These are phyloP conservation scores for Operophtera brumata DNA, from an alignment of 2,888 invertebrate genomes.

Conservation along the genomic window DNA sequence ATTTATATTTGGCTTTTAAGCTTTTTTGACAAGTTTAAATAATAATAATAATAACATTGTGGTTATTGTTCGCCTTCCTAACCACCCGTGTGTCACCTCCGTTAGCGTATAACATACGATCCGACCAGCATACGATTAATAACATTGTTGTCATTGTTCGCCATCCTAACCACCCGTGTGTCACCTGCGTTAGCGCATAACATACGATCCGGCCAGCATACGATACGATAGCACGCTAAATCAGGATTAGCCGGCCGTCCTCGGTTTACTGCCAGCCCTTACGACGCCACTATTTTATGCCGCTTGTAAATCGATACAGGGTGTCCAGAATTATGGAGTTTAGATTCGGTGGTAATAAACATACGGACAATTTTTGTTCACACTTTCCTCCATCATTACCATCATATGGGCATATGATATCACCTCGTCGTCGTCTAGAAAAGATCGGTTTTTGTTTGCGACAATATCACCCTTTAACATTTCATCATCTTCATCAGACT, in stretches of 20 bases:
- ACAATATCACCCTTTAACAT: too few species aligned
- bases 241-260: conserved; percentile 74
- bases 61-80: neutral
- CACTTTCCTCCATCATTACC: too few species aligned
- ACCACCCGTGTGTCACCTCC: conserved; percentile 43
- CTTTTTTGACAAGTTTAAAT: too few species aligned
- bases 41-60: too few species aligned
- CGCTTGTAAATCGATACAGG: conserved; percentile 46
- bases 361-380: too few species aligned
- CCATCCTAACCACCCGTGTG: conserved; percentile 38
- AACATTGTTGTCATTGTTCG: too few species aligned
- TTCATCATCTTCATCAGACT: too few species aligned
- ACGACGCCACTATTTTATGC: conserved; percentile 65
- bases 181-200: conserved; percentile 57
- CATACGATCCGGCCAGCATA: conserved; percentile 55
- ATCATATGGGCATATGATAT: too few species aligned
- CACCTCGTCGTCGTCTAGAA: too few species aligned
- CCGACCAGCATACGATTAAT: conserved; percentile 41
- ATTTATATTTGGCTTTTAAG: too few species aligned
- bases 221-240: conserved; percentile 60
- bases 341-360: too few species aligned
- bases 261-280: conserved; percentile 65
- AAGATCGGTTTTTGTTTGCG: too few species aligned
- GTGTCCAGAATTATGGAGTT: neutral
- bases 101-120: conserved; percentile 65